Evolutionary conservation across 1,140 invertebrate species (phyloP).

Genomic region (Drosophila repleta): DNA sequence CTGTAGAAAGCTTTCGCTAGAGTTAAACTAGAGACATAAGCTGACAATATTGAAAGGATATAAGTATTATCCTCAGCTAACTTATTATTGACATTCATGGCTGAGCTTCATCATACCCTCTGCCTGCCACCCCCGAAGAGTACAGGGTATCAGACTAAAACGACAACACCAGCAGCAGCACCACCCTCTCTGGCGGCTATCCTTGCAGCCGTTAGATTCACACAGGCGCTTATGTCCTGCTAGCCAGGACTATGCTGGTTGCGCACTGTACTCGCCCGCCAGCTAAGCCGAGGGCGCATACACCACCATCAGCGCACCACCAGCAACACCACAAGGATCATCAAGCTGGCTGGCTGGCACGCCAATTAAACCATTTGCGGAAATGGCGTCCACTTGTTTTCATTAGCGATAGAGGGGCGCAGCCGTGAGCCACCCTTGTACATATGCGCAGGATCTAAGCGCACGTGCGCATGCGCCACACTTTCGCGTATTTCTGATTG

Average conservation of each 20-base stretch:
- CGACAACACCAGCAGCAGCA: constrained; percentile 25
- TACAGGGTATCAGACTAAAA: constrained; percentile 1
- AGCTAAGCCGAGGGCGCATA: constrained; percentile 39
- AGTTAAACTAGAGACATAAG: background rate
- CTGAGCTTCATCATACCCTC: background rate
- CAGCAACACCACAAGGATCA: constrained; percentile 37
- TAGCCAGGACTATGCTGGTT: constrained; percentile 44
- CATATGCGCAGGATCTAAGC: constrained; percentile 44
- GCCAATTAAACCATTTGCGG: constrained; percentile 69
- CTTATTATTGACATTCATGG: too few relatives aligned
- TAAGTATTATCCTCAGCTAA: too few relatives aligned
- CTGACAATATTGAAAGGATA: too few relatives aligned
- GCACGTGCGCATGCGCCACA: constrained; percentile 78
- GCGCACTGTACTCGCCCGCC: constrained; percentile 65
- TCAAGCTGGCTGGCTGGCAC: constrained; percentile 39
- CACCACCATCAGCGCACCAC: constrained; percentile 23
- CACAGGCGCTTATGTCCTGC: constrained; percentile 60
- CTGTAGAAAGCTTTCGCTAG: background rate
- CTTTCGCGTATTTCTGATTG: constrained; percentile 69
- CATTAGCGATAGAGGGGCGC: constrained; percentile 56
- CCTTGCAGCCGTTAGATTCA: constrained; percentile 67
- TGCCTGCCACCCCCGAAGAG: background rate
- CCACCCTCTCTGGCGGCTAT: constrained; percentile 59
- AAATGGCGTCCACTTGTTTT: constrained; percentile 79
- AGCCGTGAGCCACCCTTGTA: constrained; percentile 38